Evolutionary conservation across 1,140 invertebrate species (phyloP).

Genomic region (Cotesia glomerata): DNA sequence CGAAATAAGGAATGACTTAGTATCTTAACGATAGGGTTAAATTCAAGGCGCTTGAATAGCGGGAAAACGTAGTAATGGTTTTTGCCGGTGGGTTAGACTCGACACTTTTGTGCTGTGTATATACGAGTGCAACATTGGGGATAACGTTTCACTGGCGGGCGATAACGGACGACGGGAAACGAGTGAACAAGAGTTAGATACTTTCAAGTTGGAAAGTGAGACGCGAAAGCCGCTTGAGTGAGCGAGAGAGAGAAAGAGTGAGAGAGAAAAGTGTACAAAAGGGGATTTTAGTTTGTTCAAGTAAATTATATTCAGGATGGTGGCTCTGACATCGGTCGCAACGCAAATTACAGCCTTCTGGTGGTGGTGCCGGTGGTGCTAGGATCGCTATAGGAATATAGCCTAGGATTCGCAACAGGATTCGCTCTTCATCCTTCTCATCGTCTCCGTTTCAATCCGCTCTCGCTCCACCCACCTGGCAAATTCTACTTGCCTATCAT

Average conservation of each 20-base stretch:
- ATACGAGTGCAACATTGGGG: constrained; percentile 40
- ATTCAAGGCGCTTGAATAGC: constrained; percentile 9
- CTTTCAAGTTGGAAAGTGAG: neutral
- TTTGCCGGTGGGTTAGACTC: constrained; percentile 4
- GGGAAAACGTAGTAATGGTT: constrained; percentile 16
- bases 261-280: constrained; percentile 31
- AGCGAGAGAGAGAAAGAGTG: constrained; percentile 11
- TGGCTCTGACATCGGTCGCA: constrained; percentile 53
- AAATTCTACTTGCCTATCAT: constrained; percentile 60
- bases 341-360: constrained; percentile 59
- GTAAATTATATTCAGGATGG: constrained; percentile 63
- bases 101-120: neutral
- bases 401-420: constrained; percentile 29
- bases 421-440: constrained; percentile 27
- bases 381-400: neutral
- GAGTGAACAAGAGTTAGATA: constrained; percentile 3
- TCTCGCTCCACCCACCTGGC: constrained; percentile 46
- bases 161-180: constrained; percentile 16
- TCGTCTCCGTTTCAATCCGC: constrained; percentile 31
- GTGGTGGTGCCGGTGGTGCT: neutral
- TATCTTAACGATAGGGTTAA: constrained; percentile 39
- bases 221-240: neutral
- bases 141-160: constrained; percentile 37
- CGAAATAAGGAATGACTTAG: constrained; percentile 18
- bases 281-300: constrained; percentile 61